Conservation (phyloP, 23 tunicate genomes). For the Pegea sp. region DNA sequence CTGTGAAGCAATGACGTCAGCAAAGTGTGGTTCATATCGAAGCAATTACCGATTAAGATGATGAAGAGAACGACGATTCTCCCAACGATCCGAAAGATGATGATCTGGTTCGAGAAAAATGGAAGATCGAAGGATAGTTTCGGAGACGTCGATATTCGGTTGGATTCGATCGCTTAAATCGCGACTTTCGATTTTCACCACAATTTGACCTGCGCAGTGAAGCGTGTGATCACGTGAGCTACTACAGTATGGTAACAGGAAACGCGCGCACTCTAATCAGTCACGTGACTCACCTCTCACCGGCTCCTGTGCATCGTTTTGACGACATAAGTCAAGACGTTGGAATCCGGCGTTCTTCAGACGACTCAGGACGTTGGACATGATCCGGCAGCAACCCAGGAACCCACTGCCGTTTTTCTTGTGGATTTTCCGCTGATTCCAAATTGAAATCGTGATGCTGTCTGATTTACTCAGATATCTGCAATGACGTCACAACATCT, state of each 20-base stretch:
- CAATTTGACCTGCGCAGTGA: conserved; percentile 80
- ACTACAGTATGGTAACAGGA: too few species aligned
- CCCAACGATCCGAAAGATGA: conserved; percentile 86
- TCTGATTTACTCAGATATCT: conserved; percentile 67
- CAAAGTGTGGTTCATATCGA: too few species aligned
- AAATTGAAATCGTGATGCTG: conserved; percentile 80
- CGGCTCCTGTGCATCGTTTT: conserved; percentile 46
- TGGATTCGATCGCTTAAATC: conserved; percentile 34
- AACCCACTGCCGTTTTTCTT: conserved; percentile 75
- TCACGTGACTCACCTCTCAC: conserved; percentile 28
- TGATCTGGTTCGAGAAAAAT: conserved; percentile 3
- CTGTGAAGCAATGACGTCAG: neutral
- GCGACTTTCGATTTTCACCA: conserved; percentile 72
- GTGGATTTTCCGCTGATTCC: conserved; percentile 78
- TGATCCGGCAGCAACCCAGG: conserved; percentile 73
- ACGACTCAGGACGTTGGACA: conserved; percentile 76
- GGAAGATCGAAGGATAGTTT: neutral
- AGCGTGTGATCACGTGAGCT: too few species aligned
- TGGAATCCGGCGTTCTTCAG: conserved; percentile 86
- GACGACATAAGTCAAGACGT: conserved; percentile 52
- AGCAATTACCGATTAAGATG: too few species aligned
- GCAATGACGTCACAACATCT: neutral
- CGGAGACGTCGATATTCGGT: conserved; percentile 5
- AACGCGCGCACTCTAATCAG: neutral
- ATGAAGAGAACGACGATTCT: too few species aligned